Conservation (phyloP, 2,113 vertebrate genomes). For the Trichomycterus rosablanca region DNA sequence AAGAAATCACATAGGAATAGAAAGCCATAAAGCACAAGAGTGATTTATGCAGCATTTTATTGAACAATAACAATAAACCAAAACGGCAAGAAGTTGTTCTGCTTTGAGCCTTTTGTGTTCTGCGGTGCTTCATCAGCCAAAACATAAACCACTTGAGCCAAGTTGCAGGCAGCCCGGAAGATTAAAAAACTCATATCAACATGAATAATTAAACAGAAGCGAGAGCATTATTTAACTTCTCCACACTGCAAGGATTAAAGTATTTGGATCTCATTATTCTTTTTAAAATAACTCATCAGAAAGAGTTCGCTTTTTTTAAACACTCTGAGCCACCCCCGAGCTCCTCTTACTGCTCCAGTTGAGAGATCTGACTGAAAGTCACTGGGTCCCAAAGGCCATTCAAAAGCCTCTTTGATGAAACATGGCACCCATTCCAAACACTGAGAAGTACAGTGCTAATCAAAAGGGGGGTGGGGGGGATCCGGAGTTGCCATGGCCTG, state of each 20-base stretch:
- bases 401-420: slow-evolving; percentile 60
- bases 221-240: slow-evolving; percentile 57
- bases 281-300: slow-evolving; percentile 48
- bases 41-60: slow-evolving; percentile 25
- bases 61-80: slow-evolving; percentile 15
- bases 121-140: slow-evolving; percentile 14
- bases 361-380: slow-evolving; percentile 42
- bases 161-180: slow-evolving; percentile 52
- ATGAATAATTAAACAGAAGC: slow-evolving; percentile 69
- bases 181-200: slow-evolving; percentile 60
- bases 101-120: slow-evolving; percentile 16
- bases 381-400: slow-evolving; percentile 42
- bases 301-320: slow-evolving; percentile 44
- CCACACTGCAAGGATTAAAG: slow-evolving; percentile 56
- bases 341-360: slow-evolving; percentile 37
- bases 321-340: slow-evolving; percentile 47
- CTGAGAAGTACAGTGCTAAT: slow-evolving; percentile 56
- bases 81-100: slow-evolving; percentile 21
- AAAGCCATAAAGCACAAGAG: slow-evolving; percentile 97
- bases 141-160: slow-evolving; percentile 43
- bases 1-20: slow-evolving; percentile 99
- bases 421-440: slow-evolving; percentile 37
- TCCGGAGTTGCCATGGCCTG: slow-evolving; percentile 45
- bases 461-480: slow-evolving; percentile 43
- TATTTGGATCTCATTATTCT: slow-evolving; percentile 55